These are phyloP conservation scores for Carcharodon carcharias DNA, from an alignment of 2,797 vertebrate species.

Conservation along the genomic window DNA sequence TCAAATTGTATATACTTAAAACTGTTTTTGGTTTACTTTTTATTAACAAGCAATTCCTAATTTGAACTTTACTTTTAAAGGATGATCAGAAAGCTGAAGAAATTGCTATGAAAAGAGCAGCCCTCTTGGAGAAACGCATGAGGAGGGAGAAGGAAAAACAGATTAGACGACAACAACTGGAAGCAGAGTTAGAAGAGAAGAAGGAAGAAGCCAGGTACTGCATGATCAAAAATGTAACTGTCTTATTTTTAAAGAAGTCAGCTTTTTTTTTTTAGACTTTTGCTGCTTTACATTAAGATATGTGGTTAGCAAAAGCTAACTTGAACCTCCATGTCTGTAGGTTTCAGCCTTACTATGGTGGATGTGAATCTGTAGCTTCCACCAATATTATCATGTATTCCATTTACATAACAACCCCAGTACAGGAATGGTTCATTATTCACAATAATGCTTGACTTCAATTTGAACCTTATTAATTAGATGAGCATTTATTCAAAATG, in stretches of 20 bases:
- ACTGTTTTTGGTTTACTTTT: not conserved
- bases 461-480: not conserved
- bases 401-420: not conserved
- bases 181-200: conserved; percentile 82
- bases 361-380: not conserved
- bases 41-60: not conserved
- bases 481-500: not conserved
- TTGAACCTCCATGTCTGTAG: not conserved
- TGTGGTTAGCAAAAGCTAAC: not conserved
- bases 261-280: not conserved
- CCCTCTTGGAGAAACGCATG: conserved; percentile 85
- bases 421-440: not conserved
- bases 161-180: conserved; percentile 81
- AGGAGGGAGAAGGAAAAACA: conserved; percentile 84
- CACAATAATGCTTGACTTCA: not conserved
- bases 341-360: not conserved
- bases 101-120: conserved; percentile 89
- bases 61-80: conserved; percentile 53
- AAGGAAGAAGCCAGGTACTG: conserved; percentile 87
- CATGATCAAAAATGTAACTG: not conserved
- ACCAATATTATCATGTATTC: not conserved
- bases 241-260: not conserved
- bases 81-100: conserved; percentile 87
- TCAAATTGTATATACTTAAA: not conserved
- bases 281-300: not conserved